Conservation (phyloP, 2,888 invertebrate genomes). For the Oligia strigilis region DNA sequence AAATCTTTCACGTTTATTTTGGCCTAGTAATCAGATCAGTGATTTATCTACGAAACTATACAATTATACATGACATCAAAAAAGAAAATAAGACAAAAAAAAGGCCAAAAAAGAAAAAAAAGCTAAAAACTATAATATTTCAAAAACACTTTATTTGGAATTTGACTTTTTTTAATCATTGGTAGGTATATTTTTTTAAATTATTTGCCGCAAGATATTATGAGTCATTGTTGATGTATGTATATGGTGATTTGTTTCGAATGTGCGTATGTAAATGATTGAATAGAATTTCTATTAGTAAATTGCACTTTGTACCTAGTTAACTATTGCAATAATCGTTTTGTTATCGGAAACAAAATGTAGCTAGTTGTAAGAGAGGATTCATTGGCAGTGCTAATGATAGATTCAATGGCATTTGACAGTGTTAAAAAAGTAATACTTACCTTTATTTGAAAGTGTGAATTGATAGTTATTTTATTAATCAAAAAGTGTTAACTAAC, state of each 20-base stretch:
- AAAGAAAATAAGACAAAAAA: not conserved
- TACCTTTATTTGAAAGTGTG: not conserved
- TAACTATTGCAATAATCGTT: not conserved
- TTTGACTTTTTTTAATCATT: too few relatives aligned
- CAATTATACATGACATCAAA: not conserved
- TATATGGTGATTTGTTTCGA: not conserved
- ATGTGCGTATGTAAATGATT: not conserved
- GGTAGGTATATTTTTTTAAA: not conserved
- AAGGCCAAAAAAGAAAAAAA: not conserved
- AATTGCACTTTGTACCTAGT: conserved; percentile 28
- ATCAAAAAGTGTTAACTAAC: not conserved
- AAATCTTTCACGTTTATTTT: not conserved
- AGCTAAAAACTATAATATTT: too few relatives aligned
- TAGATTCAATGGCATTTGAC: too few relatives aligned
- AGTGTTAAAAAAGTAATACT: too few relatives aligned
- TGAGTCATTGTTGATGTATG: not conserved
- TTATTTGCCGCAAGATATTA: not conserved
- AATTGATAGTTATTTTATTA: not conserved
- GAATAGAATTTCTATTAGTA: conserved; percentile 19
- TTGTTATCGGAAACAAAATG: conserved; percentile 18
- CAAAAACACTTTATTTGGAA: too few relatives aligned
- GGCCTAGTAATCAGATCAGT: not conserved
- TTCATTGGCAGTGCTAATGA: not conserved
- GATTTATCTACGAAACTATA: not conserved
- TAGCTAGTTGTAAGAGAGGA: not conserved